Evolutionary conservation across 92 coral and sea anemone genomes (phyloP).

Genomic region (Phenganax subtilis): DNA sequence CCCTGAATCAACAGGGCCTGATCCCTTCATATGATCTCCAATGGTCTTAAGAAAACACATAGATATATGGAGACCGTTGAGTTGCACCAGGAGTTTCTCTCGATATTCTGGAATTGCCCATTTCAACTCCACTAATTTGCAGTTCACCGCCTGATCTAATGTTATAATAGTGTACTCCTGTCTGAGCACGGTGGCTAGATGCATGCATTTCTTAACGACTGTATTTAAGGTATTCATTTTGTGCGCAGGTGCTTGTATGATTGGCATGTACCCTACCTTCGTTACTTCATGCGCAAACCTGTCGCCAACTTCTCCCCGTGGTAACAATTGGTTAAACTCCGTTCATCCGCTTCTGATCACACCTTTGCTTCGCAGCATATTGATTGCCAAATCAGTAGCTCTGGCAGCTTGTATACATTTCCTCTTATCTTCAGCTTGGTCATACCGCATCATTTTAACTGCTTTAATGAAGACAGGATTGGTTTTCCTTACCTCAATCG

Average conservation of each 20-base stretch:
- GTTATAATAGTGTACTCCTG: slow-evolving; percentile 39
- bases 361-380: slow-evolving; percentile 37
- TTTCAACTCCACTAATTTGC: slow-evolving; percentile 53
- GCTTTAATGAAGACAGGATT: slow-evolving; percentile 45
- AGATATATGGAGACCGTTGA: slow-evolving; percentile 56
- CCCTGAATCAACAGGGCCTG: slow-evolving; percentile 50
- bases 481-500: slow-evolving; percentile 21
- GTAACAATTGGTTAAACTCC: slow-evolving; percentile 44
- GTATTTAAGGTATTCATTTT: slow-evolving; percentile 55
- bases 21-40: slow-evolving; percentile 51
- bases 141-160: slow-evolving; percentile 54
- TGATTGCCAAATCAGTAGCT: slow-evolving; percentile 60
- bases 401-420: slow-evolving; percentile 28
- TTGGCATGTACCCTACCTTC: slow-evolving; percentile 53
- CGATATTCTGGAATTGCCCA: slow-evolving; percentile 54
- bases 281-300: slow-evolving; percentile 30
- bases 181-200: slow-evolving; percentile 33
- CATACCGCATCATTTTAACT: slow-evolving; percentile 47
- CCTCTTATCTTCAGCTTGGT: slow-evolving; percentile 22
- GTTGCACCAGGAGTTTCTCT: slow-evolving; percentile 46
- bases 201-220: slow-evolving; percentile 57
- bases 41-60: slow-evolving; percentile 46
- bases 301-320: slow-evolving; percentile 14
- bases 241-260: slow-evolving; percentile 53
- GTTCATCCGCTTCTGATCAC: slow-evolving; percentile 45